Percentiles rank a stretch among this genome's conserved stretches.
Evolutionary conservation across 2,888 invertebrate genomes (phyloP).

Genomic region (Hirtodrosophila alboralis): DNA sequence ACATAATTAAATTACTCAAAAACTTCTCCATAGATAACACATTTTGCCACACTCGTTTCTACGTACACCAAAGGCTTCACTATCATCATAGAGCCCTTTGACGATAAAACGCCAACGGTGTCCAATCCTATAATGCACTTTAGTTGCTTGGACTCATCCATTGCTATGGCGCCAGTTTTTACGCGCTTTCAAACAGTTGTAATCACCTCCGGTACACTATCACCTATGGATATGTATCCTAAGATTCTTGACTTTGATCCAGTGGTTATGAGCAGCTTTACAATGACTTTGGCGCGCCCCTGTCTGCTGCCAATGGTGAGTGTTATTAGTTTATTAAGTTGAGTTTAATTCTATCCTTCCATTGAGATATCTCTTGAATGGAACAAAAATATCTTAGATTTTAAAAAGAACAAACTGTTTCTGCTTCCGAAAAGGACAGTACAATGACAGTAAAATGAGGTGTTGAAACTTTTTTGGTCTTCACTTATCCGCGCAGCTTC

Average conservation of each 20-base stretch:
- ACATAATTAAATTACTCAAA: neutral
- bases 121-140: constrained; percentile 94
- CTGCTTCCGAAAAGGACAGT: no score
- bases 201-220: constrained; percentile 99
- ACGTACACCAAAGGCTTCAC: constrained; percentile 99
- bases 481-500: no score
- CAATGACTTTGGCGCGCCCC: constrained; percentile 98
- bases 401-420: no score
- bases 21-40: constrained; percentile 86
- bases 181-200: constrained; percentile 98
- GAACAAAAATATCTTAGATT: no score
- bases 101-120: constrained; percentile 95
- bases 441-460: no score
- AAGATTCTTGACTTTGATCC: constrained; percentile 99
- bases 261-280: constrained; percentile 97
- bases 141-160: constrained; percentile 98
- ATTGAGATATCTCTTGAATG: no score
- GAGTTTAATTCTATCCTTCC: neutral
- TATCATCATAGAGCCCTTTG: constrained; percentile 98
- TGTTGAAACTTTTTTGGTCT: no score
- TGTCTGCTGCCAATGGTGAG: constrained; percentile 97
- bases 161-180: constrained; percentile 98
- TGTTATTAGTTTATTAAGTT: neutral
- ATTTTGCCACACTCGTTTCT: constrained; percentile 97
- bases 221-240: constrained; percentile 99